Percentiles rank a stretch among this genome's conserved stretches.
Conservation (phyloP, 2,888 invertebrate genomes). For the Corythucha ciliata region DNA sequence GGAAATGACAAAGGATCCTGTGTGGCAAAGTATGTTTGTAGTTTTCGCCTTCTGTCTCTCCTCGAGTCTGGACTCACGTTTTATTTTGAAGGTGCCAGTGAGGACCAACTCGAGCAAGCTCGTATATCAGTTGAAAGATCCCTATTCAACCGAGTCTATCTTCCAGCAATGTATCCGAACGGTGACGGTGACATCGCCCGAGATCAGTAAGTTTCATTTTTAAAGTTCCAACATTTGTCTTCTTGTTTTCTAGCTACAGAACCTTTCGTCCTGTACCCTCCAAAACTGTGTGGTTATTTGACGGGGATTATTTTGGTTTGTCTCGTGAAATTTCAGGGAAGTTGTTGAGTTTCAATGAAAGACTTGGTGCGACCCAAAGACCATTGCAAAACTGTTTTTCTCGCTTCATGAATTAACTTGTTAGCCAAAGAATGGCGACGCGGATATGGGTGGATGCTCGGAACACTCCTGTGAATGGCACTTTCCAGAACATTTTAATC, state of each 20-base stretch:
- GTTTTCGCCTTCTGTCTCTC: not conserved
- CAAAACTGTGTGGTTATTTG: too few relatives aligned
- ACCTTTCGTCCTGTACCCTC: too few relatives aligned
- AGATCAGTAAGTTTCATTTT: slow-evolving; percentile 60
- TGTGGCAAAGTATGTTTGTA: slow-evolving; percentile 54
- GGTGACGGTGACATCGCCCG: slow-evolving; percentile 89
- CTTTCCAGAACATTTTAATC: slow-evolving; percentile 1
- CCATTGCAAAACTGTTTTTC: too few relatives aligned
- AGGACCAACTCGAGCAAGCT: slow-evolving; percentile 62
- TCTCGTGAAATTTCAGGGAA: too few relatives aligned
- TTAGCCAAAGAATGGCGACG: too few relatives aligned
- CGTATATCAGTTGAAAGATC: slow-evolving; percentile 78
- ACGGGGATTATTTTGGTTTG: too few relatives aligned
- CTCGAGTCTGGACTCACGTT: not conserved
- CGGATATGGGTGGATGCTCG: too few relatives aligned
- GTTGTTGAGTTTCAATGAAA: too few relatives aligned
- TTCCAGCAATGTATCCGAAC: slow-evolving; percentile 90
- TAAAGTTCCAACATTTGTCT: too few relatives aligned
- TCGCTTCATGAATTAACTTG: too few relatives aligned
- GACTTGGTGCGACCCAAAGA: too few relatives aligned
- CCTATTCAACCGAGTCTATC: slow-evolving; percentile 85
- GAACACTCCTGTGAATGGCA: not conserved
- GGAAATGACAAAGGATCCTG: slow-evolving; percentile 58
- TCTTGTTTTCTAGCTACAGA: too few relatives aligned
- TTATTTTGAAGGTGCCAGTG: slow-evolving; percentile 51